Base-by-base conservation (phyloP, 2,113 vertebrate genomes). In the Orthochromis indermauri region DNA sequence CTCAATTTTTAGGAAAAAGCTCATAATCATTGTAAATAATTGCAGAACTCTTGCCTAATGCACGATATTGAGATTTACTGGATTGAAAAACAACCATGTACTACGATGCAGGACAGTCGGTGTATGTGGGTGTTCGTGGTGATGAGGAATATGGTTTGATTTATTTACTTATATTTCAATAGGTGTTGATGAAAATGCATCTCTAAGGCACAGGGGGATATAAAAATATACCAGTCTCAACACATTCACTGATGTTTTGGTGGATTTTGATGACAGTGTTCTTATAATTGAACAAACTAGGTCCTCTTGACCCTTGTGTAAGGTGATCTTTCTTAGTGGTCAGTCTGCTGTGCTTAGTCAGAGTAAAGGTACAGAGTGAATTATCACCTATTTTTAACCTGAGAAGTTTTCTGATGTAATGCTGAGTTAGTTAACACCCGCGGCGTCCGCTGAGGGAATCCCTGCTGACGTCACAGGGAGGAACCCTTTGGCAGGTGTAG, bases 381-480 rank as follows among this genome's bases (percentile, higher is more conserved):
- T 61, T 28, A 11, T 49, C 45, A 35, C 10, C 19, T 79, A 4
- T 31, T 80, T 61, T 17, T n/a, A 85, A 79, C 54, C 40, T 61
- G 81, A 80, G 57, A 4, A 5, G 71, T 49, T 78, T 78, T 19
- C 26, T 78, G 71, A 78, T 31, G 71, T n/a, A 49, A 78, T 13
- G 42, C 71, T 49, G 26, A 49, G 71, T 13, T 28, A 6, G 71
- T 78, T 78, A 78, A 78, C 1, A 1, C 53, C 42, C 21, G 1
- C 17, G 40, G 21, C 3, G 26, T 86, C 79, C 54, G 37, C 78
- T 42, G 51, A 89, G 89, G 93, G 92, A 91, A 89, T 31, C 90
- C 91, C 93, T 17, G 35, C 61, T 90, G 89, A 82, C 61, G 89
- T 91, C 87, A 87, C 5, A 5, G 42, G 68, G 79, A 73, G 82